Conservation (phyloP, 1,140 invertebrate genomes). For the Oedothorax gibbosus region DNA sequence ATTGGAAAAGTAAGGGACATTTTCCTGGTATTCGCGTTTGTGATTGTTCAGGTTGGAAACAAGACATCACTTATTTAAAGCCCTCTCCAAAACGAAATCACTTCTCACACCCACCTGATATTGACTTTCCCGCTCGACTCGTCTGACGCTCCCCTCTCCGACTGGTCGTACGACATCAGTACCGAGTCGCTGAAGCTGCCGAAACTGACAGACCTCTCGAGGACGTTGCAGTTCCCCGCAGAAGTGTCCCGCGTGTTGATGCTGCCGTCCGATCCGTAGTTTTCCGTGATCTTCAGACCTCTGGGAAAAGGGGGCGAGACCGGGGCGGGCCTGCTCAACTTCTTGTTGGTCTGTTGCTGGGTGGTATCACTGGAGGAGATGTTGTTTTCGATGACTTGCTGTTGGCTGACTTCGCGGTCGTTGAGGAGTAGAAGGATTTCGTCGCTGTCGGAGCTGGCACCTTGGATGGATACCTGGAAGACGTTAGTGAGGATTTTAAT, state of each 20-base stretch:
- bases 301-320: slow-evolving; percentile 42
- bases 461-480: slow-evolving; percentile 50
- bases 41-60: too few species aligned
- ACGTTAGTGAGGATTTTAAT: too few species aligned
- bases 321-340: slow-evolving; percentile 7
- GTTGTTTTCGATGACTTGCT: not conserved
- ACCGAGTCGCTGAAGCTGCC: slow-evolving; percentile 58
- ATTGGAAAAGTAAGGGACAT: too few species aligned
- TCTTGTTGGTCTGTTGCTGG: not conserved
- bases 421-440: slow-evolving; percentile 51
- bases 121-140: slow-evolving; percentile 51
- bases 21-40: too few species aligned
- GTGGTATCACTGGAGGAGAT: slow-evolving; percentile 30
- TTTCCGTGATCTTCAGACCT: slow-evolving; percentile 45
- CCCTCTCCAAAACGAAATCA: too few species aligned
- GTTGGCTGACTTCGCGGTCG: slow-evolving; percentile 26
- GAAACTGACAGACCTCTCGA: slow-evolving; percentile 49
- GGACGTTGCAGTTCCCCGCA: not conserved
- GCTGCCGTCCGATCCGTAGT: slow-evolving; percentile 40
- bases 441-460: slow-evolving; percentile 53
- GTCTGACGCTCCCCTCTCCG: slow-evolving; percentile 30
- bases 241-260: slow-evolving; percentile 55
- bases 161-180: slow-evolving; percentile 56
- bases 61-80: too few species aligned
- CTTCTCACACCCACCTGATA: not conserved